phyloP scores from a whole-genome alignment of 2,113 vertebrate species.

The Drymodes brunneopygia region DNA sequence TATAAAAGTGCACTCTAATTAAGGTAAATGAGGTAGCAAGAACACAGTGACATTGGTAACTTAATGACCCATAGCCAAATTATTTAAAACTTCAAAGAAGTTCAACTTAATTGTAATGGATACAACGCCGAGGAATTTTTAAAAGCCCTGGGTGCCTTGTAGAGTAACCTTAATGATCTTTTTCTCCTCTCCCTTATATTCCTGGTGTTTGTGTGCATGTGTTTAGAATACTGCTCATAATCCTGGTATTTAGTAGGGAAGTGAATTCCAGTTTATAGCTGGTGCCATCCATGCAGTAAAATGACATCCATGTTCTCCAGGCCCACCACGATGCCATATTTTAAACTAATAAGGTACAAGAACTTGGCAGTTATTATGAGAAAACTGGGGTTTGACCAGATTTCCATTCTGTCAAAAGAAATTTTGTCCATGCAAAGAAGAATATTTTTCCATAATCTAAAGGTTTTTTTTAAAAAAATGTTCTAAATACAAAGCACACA shows the following conservation, averaged over 20 bases:
- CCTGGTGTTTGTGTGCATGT: not conserved
- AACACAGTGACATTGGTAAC: constrained; percentile 56
- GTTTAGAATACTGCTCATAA: not conserved
- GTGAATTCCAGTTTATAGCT: not conserved
- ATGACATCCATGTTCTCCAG: not conserved
- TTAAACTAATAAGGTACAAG: not conserved
- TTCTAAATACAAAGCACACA: not conserved
- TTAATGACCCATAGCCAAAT: constrained; percentile 50
- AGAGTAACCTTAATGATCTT: constrained; percentile 2
- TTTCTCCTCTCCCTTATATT: not conserved
- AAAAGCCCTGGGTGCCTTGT: not conserved
- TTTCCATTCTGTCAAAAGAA: not conserved
- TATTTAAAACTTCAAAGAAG: constrained; percentile 53
- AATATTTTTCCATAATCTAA: not conserved
- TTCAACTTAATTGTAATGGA: constrained; percentile 44
- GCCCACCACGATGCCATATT: not conserved
- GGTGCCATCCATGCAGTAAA: not conserved
- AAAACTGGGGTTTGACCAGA: not conserved
- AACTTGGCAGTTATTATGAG: not conserved
- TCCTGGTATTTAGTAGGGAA: not conserved
- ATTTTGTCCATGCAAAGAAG: not conserved
- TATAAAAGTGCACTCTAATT: constrained; percentile 53
- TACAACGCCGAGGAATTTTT: constrained; percentile 4
- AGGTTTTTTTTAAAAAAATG: not conserved
- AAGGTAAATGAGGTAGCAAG: constrained; percentile 60